These are phyloP conservation scores for Callyntrura guangdongensis DNA, from an alignment of 2,888 invertebrate species.

Conservation along the genomic window DNA sequence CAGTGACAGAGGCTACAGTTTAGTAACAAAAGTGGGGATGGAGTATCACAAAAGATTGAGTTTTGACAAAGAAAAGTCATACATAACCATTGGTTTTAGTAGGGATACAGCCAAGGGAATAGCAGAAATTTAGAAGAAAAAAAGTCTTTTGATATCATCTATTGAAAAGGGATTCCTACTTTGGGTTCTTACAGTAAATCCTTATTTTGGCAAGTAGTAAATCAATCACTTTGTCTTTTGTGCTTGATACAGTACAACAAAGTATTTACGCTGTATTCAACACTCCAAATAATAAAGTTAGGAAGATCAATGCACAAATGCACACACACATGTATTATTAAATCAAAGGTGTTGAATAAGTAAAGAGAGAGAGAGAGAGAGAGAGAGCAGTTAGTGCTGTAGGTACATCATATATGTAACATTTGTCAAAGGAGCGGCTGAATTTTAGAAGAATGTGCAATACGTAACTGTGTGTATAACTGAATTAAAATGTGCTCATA, in stretches of 20 bases:
- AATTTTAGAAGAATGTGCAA: not conserved
- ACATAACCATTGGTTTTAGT: not conserved
- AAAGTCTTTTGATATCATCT: not conserved
- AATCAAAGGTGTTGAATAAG: not conserved
- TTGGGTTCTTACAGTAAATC: not conserved
- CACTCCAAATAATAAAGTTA: not conserved
- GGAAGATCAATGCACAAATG: not conserved
- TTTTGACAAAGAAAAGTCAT: constrained; percentile 37
- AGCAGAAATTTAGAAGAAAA: not conserved
- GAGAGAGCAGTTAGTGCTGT: too few species aligned
- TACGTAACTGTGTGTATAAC: not conserved
- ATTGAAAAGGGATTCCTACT: not conserved
- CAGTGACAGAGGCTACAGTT: too few species aligned
- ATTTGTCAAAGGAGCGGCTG: too few species aligned
- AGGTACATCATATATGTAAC: not conserved
- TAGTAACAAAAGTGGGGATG: too few species aligned
- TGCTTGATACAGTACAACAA: not conserved
- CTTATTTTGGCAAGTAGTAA: constrained; percentile 49
- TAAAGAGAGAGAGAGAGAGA: too few species aligned
- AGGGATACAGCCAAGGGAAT: not conserved
- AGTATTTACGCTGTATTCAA: not conserved
- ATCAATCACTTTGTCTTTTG: constrained; percentile 41
- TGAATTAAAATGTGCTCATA: not conserved
- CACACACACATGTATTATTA: too few species aligned
- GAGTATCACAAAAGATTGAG: not conserved